Evolutionary conservation across 1,140 invertebrate species (phyloP).

Genomic region (Galleria mellonella): DNA sequence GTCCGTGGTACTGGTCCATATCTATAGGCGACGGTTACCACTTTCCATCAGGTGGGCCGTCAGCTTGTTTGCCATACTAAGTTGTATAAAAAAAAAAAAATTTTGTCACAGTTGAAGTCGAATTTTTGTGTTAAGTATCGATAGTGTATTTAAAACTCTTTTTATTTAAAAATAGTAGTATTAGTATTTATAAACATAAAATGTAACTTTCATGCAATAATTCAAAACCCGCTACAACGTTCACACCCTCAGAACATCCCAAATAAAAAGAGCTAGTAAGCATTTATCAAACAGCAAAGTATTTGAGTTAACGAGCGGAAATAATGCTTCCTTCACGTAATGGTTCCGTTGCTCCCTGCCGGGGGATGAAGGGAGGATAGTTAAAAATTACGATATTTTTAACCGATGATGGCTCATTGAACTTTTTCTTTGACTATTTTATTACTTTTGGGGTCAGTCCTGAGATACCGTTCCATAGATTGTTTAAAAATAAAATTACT

Average conservation of each 20-base stretch:
- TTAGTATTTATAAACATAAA: too few relatives aligned
- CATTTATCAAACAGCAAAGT: constrained; percentile 56
- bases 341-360: constrained; percentile 33
- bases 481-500: too few relatives aligned
- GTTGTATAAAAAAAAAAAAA: too few relatives aligned
- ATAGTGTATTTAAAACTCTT: too few relatives aligned
- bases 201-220: background rate
- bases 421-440: background rate
- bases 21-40: too few relatives aligned
- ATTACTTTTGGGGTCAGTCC: background rate
- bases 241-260: constrained; percentile 14
- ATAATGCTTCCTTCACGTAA: constrained; percentile 58
- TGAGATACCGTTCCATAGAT: too few relatives aligned
- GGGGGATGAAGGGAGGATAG: constrained; percentile 26
- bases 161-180: too few relatives aligned
- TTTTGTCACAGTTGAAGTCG: too few relatives aligned
- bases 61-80: too few relatives aligned
- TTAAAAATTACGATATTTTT: constrained; percentile 35
- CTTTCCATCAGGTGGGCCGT: too few relatives aligned
- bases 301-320: constrained; percentile 59
- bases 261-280: constrained; percentile 35
- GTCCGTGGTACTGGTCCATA: too few relatives aligned
- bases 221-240: constrained; percentile 3
- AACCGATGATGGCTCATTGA: background rate
- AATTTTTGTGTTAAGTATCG: too few relatives aligned